Conservation (phyloP, 2,888 invertebrate genomes). For the Chalcosyrphus nemorum region DNA sequence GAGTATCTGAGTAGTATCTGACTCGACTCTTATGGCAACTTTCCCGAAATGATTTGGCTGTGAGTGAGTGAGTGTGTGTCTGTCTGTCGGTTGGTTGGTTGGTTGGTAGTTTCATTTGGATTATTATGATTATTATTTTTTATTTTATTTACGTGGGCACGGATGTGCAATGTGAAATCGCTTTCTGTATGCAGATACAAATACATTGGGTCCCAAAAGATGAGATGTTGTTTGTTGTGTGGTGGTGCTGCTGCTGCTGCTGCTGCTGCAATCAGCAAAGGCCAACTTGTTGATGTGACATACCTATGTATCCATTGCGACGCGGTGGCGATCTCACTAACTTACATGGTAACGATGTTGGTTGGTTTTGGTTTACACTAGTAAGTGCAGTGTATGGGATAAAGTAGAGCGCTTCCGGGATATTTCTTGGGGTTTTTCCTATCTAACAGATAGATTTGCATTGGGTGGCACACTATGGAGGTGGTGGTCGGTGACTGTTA, state of each 20-base stretch:
- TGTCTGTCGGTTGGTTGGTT: not conserved
- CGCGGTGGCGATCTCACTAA: conserved; percentile 19
- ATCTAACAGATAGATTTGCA: conserved; percentile 30
- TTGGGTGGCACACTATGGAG: conserved; percentile 19
- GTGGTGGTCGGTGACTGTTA: not conserved
- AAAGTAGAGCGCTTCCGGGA: conserved; percentile 56
- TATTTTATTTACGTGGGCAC: conserved; percentile 34
- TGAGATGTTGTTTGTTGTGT: not conserved
- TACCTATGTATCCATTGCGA: not conserved
- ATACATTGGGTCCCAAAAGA: conserved; percentile 22
- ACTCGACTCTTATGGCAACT: conserved; percentile 25
- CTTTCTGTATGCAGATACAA: conserved; percentile 34
- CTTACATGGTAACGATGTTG: conserved; percentile 11
- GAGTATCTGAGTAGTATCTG: not conserved
- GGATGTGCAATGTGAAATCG: conserved; percentile 54
- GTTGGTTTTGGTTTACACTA: conserved; percentile 11
- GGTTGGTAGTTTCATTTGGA: conserved; percentile 37
- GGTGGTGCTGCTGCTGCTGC: no score
- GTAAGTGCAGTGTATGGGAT: not conserved
- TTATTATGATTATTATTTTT: conserved; percentile 46
- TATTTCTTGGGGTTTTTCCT: conserved; percentile 11
- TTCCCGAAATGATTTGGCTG: conserved; percentile 47
- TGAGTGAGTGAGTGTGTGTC: not conserved
- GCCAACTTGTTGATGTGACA: conserved; percentile 48
- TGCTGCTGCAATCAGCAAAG: no score